Percentiles rank a stretch among this genome's conserved stretches.
Conservation (phyloP, 2,797 vertebrate species). For the Catostomus latipinnis region DNA sequence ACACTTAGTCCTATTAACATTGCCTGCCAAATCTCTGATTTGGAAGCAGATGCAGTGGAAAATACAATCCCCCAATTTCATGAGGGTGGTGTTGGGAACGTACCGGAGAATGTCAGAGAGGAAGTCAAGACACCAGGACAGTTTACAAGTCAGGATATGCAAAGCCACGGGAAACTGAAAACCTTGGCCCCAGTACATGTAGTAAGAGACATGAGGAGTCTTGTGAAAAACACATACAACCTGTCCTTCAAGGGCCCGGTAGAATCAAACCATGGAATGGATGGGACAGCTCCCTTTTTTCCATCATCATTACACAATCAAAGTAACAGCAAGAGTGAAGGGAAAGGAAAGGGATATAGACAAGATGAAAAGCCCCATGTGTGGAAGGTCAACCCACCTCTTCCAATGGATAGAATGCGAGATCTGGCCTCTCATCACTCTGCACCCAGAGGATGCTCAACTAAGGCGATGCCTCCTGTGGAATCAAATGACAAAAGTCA, state of each 20-base stretch:
- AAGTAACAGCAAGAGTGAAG: slow-evolving; percentile 45
- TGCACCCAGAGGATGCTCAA: slow-evolving; percentile 43
- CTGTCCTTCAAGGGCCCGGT: slow-evolving; percentile 66
- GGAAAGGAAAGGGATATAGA: slow-evolving; percentile 42
- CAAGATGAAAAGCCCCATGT: slow-evolving; percentile 44
- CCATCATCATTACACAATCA: slow-evolving; percentile 22
- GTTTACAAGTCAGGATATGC: slow-evolving; percentile 31
- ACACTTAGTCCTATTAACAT: slow-evolving; percentile 39
- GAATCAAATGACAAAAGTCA: slow-evolving; percentile 60
- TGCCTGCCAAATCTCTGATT: slow-evolving; percentile 29
- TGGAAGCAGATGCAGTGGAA: slow-evolving; percentile 38
- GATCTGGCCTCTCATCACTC: slow-evolving; percentile 41
- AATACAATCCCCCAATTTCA: slow-evolving; percentile 29
- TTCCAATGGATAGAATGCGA: slow-evolving; percentile 36
- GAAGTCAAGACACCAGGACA: slow-evolving; percentile 42
- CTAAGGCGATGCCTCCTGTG: slow-evolving; percentile 51
- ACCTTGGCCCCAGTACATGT: slow-evolving; percentile 73
- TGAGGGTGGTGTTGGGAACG: slow-evolving; percentile 37
- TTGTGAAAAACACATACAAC: slow-evolving; percentile 83
- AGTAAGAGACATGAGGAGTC: slow-evolving; percentile 83
- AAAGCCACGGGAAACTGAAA: slow-evolving; percentile 59
- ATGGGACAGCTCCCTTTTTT: slow-evolving; percentile 57
- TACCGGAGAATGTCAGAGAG: slow-evolving; percentile 40
- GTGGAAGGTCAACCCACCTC: slow-evolving; percentile 44
- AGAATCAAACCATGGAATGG: slow-evolving; percentile 50